Percentiles rank a stretch among this genome's conserved stretches.
Conservation (phyloP, 2,888 invertebrate species). For the Brenthis hecate region DNA sequence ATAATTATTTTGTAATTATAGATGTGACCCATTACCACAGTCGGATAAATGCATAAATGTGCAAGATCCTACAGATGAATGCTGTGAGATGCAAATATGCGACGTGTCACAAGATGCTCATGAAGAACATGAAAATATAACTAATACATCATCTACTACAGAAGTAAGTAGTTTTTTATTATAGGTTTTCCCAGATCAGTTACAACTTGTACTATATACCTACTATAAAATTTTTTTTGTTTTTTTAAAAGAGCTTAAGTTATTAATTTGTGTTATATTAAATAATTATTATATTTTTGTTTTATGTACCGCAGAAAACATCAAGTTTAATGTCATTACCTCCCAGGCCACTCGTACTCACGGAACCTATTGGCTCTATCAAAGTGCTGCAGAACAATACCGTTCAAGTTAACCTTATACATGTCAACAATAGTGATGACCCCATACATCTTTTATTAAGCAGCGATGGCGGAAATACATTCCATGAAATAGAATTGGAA, state of each 20-base stretch:
- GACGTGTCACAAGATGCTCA: conserved; percentile 91
- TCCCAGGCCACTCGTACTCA: conserved; percentile 56
- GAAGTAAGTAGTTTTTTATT: conserved; percentile 32
- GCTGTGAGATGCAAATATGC: conserved; percentile 93
- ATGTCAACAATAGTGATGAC: conserved; percentile 62
- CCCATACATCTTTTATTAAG: conserved; percentile 71
- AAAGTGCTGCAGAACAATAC: conserved; percentile 75
- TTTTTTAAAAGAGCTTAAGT: too few species aligned
- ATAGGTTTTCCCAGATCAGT: too few species aligned
- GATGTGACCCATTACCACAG: conserved; percentile 82
- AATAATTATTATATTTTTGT: conserved; percentile 10
- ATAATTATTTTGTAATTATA: conserved; percentile 46
- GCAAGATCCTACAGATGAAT: conserved; percentile 90
- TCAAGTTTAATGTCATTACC: conserved; percentile 51
- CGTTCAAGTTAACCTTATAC: conserved; percentile 73
- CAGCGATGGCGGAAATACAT: conserved; percentile 66
- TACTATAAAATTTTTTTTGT: too few species aligned
- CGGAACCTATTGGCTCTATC: conserved; percentile 74
- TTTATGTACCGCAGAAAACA: conserved; percentile 45
- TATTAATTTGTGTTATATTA: too few species aligned
- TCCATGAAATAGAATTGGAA: conserved; percentile 65
- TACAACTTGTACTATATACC: too few species aligned
- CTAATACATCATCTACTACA: conserved; percentile 46
- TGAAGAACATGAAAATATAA: conserved; percentile 77
- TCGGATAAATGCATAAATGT: conserved; percentile 91